Conservation (phyloP, 2,888 invertebrate species). For the Blastobasis adustella region DNA sequence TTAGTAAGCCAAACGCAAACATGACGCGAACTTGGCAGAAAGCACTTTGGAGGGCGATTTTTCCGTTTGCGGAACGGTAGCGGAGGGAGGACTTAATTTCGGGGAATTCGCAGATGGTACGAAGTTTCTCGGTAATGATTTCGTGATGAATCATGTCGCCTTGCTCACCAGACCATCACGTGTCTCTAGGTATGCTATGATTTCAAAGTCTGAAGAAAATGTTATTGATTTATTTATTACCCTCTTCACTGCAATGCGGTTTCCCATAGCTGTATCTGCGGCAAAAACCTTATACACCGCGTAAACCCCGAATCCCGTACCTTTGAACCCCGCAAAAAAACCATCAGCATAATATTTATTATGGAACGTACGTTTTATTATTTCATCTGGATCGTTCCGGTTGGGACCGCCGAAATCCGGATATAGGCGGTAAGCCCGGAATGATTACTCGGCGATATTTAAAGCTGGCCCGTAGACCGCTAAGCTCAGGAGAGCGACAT, state of each 20-base stretch:
- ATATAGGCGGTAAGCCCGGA: slow-evolving; percentile 21
- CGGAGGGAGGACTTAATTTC: neutral
- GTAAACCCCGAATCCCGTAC: neutral
- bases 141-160: too few species aligned
- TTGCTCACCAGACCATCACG: too few species aligned
- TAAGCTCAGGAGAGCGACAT: too few species aligned
- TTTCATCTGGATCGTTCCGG: slow-evolving; percentile 10
- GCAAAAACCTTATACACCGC: neutral
- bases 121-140: too few species aligned
- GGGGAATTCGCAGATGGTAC: neutral
- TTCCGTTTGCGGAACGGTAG: slow-evolving; percentile 2
- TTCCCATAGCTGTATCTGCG: neutral
- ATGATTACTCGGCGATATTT: slow-evolving; percentile 42
- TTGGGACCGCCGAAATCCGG: slow-evolving; percentile 19
- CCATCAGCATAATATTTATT: slow-evolving; percentile 15
- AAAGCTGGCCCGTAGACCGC: too few species aligned
- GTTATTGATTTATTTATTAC: neutral
- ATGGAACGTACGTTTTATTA: slow-evolving; percentile 16
- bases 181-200: too few species aligned
- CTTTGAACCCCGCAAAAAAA: slow-evolving; percentile 1
- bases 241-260: neutral
- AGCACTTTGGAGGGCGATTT: slow-evolving; percentile 1
- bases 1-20: slow-evolving; percentile 45
- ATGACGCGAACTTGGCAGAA: slow-evolving; percentile 10
- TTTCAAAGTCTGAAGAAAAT: too few species aligned